Base-by-base conservation (phyloP, 2,113 vertebrate species). In the Mormyrus iriodes region DNA sequence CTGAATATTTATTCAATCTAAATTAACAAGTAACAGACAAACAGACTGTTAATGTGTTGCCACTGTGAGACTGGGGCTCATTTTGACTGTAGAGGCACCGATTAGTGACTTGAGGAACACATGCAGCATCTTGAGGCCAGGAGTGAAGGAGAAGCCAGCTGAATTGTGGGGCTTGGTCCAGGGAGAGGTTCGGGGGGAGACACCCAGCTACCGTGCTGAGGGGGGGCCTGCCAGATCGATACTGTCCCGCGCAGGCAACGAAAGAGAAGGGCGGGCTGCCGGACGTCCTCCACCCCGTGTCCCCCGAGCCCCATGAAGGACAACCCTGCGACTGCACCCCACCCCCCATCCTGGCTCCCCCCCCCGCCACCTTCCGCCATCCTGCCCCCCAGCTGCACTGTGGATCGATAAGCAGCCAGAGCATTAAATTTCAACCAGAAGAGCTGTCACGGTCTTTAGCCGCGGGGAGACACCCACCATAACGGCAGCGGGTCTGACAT, bases 361-460 rank as follows among this genome's bases (percentile, higher is more conserved):
- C 91, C 87, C 91, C 84, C 91, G 88, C 91, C 91, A 92, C 90
- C 87, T 89, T 91, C 90, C 89, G 92, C 91, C 85, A 93, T 92
- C 88, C 91, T 88, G n/a, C 89, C 92, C 90, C 17, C 89, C 0
- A 0, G 90, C 92, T 92, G 52, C 90, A 90, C 35, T 86, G 88
- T 92, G 92, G 95, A 97, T 94, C 94, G 93, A 96, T 95, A 94
- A 93, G 92, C 94, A 96, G 95, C 91, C 94, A 92, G 94, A 96
- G 96, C 95, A 94, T 96, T 96, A 96, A 96, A 97, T 95, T 95
- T 93, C 94, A 93, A 92, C 93, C 83, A 91, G 91, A 90, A 91
- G 92, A 94, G 93, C 92, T 92, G 93, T 94, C 94, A 95, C 85
- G 87, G 92, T 92, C 90, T 90, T 96, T 90, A 90, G 92, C 90